Evolutionary conservation across 2,113 vertebrate genomes (phyloP).

Genomic region (Oncorhynchus tshawytscha): DNA sequence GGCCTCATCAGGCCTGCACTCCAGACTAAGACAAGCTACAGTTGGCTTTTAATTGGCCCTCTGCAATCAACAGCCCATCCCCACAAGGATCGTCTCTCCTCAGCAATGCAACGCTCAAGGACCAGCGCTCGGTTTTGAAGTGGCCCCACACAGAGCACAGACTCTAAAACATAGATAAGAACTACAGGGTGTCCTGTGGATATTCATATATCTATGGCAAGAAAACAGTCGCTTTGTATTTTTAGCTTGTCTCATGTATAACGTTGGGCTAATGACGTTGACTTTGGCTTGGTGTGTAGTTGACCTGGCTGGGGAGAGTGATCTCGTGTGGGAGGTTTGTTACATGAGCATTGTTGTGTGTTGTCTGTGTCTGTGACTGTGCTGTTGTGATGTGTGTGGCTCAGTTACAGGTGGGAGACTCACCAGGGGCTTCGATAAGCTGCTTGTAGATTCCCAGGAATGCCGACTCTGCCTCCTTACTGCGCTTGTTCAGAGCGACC

Average conservation of each 20-base stretch:
- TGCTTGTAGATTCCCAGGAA: constrained; percentile 97
- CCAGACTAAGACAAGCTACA: constrained; percentile 50
- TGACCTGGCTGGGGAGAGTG: no score
- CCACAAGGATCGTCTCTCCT: constrained; percentile 59
- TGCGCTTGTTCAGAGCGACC: constrained; percentile 94
- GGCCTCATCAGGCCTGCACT: constrained; percentile 64
- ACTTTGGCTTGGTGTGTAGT: no score
- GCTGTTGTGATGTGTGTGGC: constrained; percentile 19
- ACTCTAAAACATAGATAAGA: constrained; percentile 67
- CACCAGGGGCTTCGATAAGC: constrained; percentile 95
- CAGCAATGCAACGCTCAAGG: constrained; percentile 62
- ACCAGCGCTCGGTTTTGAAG: constrained; percentile 66
- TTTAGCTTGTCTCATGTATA: no score
- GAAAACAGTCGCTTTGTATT: background rate
- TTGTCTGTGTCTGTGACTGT: constrained; percentile 8
- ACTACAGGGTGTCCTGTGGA: constrained; percentile 36
- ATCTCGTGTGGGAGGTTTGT: constrained; percentile 8
- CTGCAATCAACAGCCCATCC: constrained; percentile 64
- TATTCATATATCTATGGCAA: constrained; percentile 25
- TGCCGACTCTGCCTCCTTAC: constrained; percentile 94
- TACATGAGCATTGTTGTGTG: constrained; percentile 6
- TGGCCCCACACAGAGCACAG: constrained; percentile 65
- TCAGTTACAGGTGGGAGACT: constrained; percentile 65
- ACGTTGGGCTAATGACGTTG: no score
- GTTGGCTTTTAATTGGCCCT: constrained; percentile 75